Conservation (phyloP, 2,113 vertebrate genomes). For the Campylorhamphus procurvoides region DNA sequence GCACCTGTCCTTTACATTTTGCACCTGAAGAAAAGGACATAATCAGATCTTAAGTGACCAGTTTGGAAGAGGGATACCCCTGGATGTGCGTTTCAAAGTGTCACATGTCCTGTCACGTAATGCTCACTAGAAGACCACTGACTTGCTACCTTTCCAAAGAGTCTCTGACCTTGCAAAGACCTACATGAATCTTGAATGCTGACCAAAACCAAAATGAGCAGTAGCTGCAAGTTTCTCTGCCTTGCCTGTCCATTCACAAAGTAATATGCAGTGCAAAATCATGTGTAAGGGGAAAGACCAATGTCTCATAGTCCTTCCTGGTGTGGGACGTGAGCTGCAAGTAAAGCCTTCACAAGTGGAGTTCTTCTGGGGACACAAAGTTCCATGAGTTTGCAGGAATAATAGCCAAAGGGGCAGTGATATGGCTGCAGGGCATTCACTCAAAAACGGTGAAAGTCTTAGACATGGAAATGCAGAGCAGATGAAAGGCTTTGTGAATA, state of each 20-base stretch:
- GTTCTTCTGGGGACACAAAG: background rate
- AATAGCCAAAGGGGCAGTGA: background rate
- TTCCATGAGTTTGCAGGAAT: background rate
- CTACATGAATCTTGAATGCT: background rate
- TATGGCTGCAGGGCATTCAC: background rate
- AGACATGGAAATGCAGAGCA: background rate
- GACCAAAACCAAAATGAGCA: background rate
- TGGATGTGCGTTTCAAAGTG: background rate
- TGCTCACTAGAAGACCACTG: background rate
- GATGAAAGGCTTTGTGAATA: background rate
- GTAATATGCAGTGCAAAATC: background rate
- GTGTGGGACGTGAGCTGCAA: background rate
- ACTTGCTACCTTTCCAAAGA: background rate
- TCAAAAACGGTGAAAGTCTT: background rate
- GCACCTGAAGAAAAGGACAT: background rate
- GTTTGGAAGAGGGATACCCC: background rate
- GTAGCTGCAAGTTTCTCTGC: background rate
- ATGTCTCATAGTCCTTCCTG: background rate
- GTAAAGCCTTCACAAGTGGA: background rate
- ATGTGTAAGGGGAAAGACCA: fast-evolving
- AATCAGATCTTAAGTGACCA: background rate
- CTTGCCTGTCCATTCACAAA: background rate
- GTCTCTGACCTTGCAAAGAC: background rate
- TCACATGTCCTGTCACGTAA: no score
- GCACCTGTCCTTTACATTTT: background rate